Evolutionary conservation across 2,113 vertebrate genomes (phyloP), one percentile per base, ranked within the genome.

Genomic region (Leptocoma aspasia): DNA sequence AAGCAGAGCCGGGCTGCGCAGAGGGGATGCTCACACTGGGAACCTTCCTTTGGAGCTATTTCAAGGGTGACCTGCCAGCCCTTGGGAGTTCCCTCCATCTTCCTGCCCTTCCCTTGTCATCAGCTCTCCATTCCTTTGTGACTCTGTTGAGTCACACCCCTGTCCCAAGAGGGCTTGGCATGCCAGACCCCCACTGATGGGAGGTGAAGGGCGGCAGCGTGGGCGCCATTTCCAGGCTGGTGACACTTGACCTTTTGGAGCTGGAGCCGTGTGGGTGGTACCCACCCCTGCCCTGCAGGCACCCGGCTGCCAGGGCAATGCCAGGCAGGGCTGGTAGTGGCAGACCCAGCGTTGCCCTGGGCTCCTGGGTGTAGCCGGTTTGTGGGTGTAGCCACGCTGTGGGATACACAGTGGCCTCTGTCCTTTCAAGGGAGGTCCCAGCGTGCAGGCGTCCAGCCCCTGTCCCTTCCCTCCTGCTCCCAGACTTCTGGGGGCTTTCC

Each of bases 391-490:
- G 71, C 76, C 6, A 1, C 35, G 24, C 39, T 69, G 19, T 60
- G 53, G 33, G 54, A 56, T 39, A 45, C 3, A 19, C 18, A 8
- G 28, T 42, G 71, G 56, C 47, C 71, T 87, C 71, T 30, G 7
- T 64, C 68, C 39, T n/a, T 80, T 77, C 2, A 1, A 5, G 57
- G 87, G 45, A 35, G 6, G 27, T 68, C 42, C 42, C 45, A 65
- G 61, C 1, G 0, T 20, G 23, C 53, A 10, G n/a, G 24, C 5
- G 0, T 73, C 41, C 4, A 4, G 14, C 10, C 69, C n/a, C 33
- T 75, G 68, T 37, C n/a, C 70, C 39, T 56, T 90, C 37, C n/a
- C 42, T 84, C 28, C 19, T 0, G 2, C 82, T 90, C 83, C 65
- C 77, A 87, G 65, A 86, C 65, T 50, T 89, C 37, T 13, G 2